Conservation (phyloP, 2,888 invertebrate genomes). For the Odontocerum albicorne region DNA sequence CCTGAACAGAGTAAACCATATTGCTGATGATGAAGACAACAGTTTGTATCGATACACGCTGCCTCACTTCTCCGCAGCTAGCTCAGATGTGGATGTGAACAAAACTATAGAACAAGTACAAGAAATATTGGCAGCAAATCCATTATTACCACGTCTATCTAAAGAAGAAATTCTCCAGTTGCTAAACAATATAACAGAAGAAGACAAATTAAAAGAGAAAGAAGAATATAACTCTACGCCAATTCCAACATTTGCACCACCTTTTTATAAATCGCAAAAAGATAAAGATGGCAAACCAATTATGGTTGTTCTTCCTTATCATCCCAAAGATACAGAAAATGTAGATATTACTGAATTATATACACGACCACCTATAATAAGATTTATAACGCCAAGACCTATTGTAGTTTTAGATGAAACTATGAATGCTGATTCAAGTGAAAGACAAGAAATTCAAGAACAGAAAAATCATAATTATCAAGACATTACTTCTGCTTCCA, state of each 20-base stretch:
- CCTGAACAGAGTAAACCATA: too few species aligned
- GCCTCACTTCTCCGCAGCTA: conserved; percentile 15
- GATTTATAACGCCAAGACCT: conserved; percentile 48
- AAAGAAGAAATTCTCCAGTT: conserved; percentile 68
- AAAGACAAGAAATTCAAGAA: conserved; percentile 1
- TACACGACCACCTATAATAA: conserved; percentile 65
- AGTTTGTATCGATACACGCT: conserved; percentile 7
- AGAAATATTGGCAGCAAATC: conserved; percentile 60
- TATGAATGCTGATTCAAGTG: conserved; percentile 7
- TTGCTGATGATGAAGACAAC: not conserved
- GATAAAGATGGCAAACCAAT: conserved; percentile 52
- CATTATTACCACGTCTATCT: conserved; percentile 63
- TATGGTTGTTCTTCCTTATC: conserved; percentile 68
- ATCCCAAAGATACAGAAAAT: conserved; percentile 57
- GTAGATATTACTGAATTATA: conserved; percentile 64
- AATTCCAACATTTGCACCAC: too few species aligned
- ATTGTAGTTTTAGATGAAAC: not conserved
- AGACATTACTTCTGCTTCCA: conserved; percentile 30
- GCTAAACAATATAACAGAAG: conserved; percentile 64
- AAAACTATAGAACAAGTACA: conserved; percentile 68
- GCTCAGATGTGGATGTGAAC: conserved; percentile 21
- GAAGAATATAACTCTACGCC: not conserved
- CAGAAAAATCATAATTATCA: conserved; percentile 43
- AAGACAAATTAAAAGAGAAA: conserved; percentile 47
- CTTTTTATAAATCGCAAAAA: conserved; percentile 39